A percentile compares a stretch with the other conserved stretches of the same genome.
These are phyloP conservation scores for Uromys caudimaculatus DNA, from an alignment of 2,797 vertebrate species.

Conservation along the genomic window DNA sequence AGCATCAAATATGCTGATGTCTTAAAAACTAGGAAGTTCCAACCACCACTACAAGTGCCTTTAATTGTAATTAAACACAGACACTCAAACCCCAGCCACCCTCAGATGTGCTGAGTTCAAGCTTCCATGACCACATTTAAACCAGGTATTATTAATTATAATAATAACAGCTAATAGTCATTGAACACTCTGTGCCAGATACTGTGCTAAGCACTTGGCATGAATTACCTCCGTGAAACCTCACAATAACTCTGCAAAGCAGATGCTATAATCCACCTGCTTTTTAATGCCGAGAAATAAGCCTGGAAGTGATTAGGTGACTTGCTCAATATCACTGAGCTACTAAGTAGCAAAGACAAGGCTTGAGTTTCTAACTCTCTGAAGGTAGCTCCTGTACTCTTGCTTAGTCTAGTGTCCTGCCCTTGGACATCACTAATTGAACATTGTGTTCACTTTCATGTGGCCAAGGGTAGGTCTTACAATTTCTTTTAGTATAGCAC, in stretches of 20 bases:
- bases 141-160: neutral
- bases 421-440: neutral
- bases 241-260: slow-evolving; percentile 16
- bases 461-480: neutral
- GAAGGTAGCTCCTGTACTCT: neutral
- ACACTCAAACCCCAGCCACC: neutral
- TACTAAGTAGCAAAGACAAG: neutral
- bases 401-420: neutral
- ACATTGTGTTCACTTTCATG: neutral
- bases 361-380: neutral
- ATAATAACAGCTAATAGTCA: slow-evolving; percentile 53
- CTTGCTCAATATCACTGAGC: slow-evolving; percentile 2
- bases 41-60: neutral
- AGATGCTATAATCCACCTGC: slow-evolving; percentile 15
- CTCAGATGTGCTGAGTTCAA: neutral
- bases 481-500: neutral
- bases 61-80: neutral
- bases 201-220: slow-evolving; percentile 20
- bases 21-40: neutral
- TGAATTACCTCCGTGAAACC: neutral
- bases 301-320: slow-evolving; percentile 13
- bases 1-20: neutral
- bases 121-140: neutral
- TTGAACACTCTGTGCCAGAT: slow-evolving; percentile 5
- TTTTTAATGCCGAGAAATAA: slow-evolving; percentile 29